Conservation (phyloP, 1,140 invertebrate species). For the Eupeodes corollae region DNA sequence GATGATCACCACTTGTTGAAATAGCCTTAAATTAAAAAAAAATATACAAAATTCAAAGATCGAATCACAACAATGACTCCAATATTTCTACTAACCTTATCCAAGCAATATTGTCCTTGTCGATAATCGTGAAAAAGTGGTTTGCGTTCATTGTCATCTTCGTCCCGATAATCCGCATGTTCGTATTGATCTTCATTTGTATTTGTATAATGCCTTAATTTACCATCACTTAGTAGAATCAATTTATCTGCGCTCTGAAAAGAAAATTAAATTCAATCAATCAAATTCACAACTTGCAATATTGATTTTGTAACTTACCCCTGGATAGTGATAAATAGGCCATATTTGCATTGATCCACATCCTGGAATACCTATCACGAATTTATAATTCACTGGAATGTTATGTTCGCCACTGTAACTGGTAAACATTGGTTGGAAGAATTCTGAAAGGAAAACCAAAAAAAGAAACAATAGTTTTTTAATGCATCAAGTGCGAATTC, state of each 20-base stretch:
- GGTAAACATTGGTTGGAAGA: constrained; percentile 51
- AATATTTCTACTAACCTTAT: constrained; percentile 45
- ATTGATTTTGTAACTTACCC: constrained; percentile 16
- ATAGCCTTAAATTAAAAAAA: constrained; percentile 14
- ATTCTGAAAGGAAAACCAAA: constrained; percentile 30
- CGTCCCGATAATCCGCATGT: constrained; percentile 36
- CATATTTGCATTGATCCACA: constrained; percentile 59
- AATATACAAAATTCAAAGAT: neutral
- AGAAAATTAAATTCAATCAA: constrained; percentile 1
- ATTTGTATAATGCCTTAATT: constrained; percentile 53
- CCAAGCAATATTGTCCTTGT: constrained; percentile 64
- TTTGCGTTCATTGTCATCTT: constrained; percentile 28
- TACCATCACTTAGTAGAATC: constrained; percentile 53
- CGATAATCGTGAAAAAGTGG: constrained; percentile 54
- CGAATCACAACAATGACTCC: neutral
- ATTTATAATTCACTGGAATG: constrained; percentile 23
- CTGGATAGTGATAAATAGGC: constrained; percentile 55
- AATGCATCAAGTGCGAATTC: too few species aligned
- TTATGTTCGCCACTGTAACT: constrained; percentile 45
- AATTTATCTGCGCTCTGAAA: constrained; percentile 44
- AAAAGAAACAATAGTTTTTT: neutral
- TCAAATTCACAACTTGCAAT: neutral
- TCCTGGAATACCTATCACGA: constrained; percentile 53
- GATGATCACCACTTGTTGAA: constrained; percentile 17
- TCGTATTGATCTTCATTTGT: constrained; percentile 36